Conservation (phyloP, 1,140 invertebrate species). For the Lordiphosa mommai region DNA sequence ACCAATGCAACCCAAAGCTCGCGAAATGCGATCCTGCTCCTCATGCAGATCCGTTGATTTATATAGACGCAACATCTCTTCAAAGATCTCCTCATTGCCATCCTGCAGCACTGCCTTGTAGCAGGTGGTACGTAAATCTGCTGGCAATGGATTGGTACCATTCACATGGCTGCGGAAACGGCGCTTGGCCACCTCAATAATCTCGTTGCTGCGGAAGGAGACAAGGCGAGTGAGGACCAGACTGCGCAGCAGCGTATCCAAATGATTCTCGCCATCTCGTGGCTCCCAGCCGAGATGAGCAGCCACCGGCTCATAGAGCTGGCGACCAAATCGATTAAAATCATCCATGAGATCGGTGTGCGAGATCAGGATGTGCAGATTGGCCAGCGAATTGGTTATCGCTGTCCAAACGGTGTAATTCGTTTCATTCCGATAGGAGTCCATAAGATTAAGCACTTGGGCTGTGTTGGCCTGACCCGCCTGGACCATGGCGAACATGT, state of each 20-base stretch:
- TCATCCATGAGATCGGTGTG: slow-evolving; percentile 88
- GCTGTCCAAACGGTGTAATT: slow-evolving; percentile 96
- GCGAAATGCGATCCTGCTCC: slow-evolving; percentile 93
- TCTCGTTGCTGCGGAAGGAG: slow-evolving; percentile 87
- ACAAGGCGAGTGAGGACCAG: slow-evolving; percentile 91
- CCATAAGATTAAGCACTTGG: slow-evolving; percentile 85
- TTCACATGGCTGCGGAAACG: slow-evolving; percentile 86
- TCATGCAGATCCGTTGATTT: slow-evolving; percentile 92
- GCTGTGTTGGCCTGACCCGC: slow-evolving; percentile 90
- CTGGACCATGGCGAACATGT: slow-evolving; percentile 95
- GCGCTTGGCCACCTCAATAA: slow-evolving; percentile 87
- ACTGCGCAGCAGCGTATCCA: slow-evolving; percentile 91
- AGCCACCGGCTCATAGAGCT: slow-evolving; percentile 86
- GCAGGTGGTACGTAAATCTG: slow-evolving; percentile 92
- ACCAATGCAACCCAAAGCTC: slow-evolving; percentile 88
- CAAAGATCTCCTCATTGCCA: slow-evolving; percentile 86
- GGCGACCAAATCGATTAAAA: slow-evolving; percentile 87
- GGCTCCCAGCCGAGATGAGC: slow-evolving; percentile 89
- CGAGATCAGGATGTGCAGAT: slow-evolving; percentile 87
- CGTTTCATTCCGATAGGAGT: slow-evolving; percentile 91
- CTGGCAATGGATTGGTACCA: slow-evolving; percentile 85
- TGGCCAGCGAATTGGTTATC: slow-evolving; percentile 89
- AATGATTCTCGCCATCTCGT: slow-evolving; percentile 87
- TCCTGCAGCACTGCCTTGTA: slow-evolving; percentile 90
- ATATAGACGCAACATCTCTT: slow-evolving; percentile 91